A percentile compares a stretch with the other conserved stretches of the same genome.
phyloP scores from a whole-genome alignment of 2,888 invertebrate species.

The Palloptera scutellata region DNA sequence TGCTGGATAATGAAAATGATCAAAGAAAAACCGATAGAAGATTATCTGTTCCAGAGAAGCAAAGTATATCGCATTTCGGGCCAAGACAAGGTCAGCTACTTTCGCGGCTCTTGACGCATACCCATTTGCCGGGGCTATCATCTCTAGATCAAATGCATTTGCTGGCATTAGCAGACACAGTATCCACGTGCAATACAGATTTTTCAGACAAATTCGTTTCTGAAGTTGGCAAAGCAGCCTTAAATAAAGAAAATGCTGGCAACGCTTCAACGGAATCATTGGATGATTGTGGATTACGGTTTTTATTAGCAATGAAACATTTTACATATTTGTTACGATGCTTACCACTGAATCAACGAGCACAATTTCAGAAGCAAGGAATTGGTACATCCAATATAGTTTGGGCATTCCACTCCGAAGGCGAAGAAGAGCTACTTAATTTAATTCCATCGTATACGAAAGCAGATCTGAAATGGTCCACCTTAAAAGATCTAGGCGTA shows the following conservation, averaged over 20 bases:
- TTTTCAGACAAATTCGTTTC: constrained; percentile 83
- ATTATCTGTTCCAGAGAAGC: constrained; percentile 76
- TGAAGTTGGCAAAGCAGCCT: constrained; percentile 73
- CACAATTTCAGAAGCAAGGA: constrained; percentile 84
- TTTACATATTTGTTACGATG: constrained; percentile 94
- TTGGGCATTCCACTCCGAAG: constrained; percentile 99
- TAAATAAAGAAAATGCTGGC: constrained; percentile 69
- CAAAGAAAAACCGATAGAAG: constrained; percentile 69
- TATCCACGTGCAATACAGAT: constrained; percentile 90
- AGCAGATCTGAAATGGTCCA: constrained; percentile 87
- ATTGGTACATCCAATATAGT: constrained; percentile 91
- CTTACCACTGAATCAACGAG: constrained; percentile 87
- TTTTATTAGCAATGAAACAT: constrained; percentile 96
- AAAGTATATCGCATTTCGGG: constrained; percentile 85
- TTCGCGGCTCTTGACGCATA: constrained; percentile 91
- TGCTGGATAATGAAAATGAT: constrained; percentile 79
- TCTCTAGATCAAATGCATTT: constrained; percentile 99
- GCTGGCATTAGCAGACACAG: constrained; percentile 97
- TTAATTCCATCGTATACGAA: constrained; percentile 88
- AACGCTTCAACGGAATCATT: constrained; percentile 78
- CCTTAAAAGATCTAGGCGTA: constrained; percentile 86
- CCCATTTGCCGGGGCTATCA: constrained; percentile 91
- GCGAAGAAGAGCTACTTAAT: constrained; percentile 91
- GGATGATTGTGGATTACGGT: constrained; percentile 97
- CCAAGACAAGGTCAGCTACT: constrained; percentile 85